These are phyloP conservation scores for Mythimna ferrago DNA, from an alignment of 2,888 invertebrate species.

Conservation along the genomic window DNA sequence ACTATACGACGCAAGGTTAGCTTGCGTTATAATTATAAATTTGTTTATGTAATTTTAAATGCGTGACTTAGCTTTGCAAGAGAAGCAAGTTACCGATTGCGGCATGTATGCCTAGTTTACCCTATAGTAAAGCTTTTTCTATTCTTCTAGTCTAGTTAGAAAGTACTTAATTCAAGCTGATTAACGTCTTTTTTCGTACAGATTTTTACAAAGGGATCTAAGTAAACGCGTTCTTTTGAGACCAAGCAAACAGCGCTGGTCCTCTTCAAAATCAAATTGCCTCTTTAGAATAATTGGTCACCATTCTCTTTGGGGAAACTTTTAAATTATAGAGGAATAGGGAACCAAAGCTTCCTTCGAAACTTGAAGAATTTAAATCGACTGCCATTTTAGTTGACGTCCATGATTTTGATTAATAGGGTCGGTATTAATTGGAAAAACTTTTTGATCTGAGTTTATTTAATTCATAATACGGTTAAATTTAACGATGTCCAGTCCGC, in stretches of 20 bases:
- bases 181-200: constrained; percentile 15
- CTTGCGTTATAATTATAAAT: too few species aligned
- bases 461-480: constrained; percentile 13
- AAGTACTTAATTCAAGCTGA: not conserved
- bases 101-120: too few species aligned
- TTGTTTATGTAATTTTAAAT: too few species aligned
- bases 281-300: constrained; percentile 81
- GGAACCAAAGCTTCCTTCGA: constrained; percentile 52
- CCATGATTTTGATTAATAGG: constrained; percentile 37
- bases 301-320: constrained; percentile 75
- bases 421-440: constrained; percentile 42
- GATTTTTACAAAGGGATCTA: constrained; percentile 68
- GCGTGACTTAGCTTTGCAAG: too few species aligned
- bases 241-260: constrained; percentile 76
- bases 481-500: constrained; percentile 8
- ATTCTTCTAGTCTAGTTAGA: too few species aligned
- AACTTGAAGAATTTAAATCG: constrained; percentile 56
- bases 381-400: constrained; percentile 46
- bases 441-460: constrained; percentile 33
- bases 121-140: too few species aligned
- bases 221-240: constrained; percentile 78
- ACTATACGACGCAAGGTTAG: too few species aligned
- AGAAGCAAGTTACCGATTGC: too few species aligned
- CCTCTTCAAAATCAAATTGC: constrained; percentile 73
- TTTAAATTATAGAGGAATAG: constrained; percentile 71